These are phyloP conservation scores for Artibeus jamaicensis DNA, from an alignment of 2,797 vertebrate species.

Conservation along the genomic window DNA sequence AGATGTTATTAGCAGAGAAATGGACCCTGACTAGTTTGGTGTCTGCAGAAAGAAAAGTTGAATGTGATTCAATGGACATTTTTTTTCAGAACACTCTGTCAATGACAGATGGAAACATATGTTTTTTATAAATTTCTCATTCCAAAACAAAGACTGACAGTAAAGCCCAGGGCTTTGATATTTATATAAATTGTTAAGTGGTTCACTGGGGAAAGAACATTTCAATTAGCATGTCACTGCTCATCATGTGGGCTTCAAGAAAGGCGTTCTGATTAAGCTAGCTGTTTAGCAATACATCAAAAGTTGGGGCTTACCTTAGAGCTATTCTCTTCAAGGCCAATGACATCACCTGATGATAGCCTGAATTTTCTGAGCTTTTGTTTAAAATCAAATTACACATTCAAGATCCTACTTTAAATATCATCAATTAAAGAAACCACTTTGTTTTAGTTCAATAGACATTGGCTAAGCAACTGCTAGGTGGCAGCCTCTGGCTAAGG, in stretches of 20 bases:
- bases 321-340: slow-evolving; percentile 61
- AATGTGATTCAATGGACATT: slow-evolving; percentile 81
- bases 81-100: slow-evolving; percentile 82
- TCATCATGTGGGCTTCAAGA: slow-evolving; percentile 77
- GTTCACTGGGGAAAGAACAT: slow-evolving; percentile 88
- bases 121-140: slow-evolving; percentile 90
- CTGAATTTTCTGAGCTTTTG: slow-evolving; percentile 51
- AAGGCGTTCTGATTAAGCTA: slow-evolving; percentile 70
- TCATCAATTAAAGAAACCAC: slow-evolving; percentile 7
- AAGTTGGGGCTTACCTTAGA: slow-evolving; percentile 66
- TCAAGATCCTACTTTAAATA: slow-evolving; percentile 51
- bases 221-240: slow-evolving; percentile 91
- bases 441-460: slow-evolving; percentile 45
- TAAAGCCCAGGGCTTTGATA: slow-evolving; percentile 88
- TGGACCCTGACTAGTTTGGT: slow-evolving; percentile 74
- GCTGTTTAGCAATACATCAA: slow-evolving; percentile 59
- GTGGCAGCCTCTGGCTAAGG: slow-evolving; percentile 13
- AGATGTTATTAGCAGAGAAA: slow-evolving; percentile 78
- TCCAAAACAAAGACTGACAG: slow-evolving; percentile 86
- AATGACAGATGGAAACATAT: slow-evolving; percentile 90
- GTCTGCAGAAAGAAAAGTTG: slow-evolving; percentile 74
- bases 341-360: slow-evolving; percentile 53
- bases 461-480: slow-evolving; percentile 47
- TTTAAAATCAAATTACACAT: slow-evolving; percentile 60
- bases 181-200: slow-evolving; percentile 88